Conservation (phyloP, 1,140 invertebrate genomes). For the Saxidomus purpurata region DNA sequence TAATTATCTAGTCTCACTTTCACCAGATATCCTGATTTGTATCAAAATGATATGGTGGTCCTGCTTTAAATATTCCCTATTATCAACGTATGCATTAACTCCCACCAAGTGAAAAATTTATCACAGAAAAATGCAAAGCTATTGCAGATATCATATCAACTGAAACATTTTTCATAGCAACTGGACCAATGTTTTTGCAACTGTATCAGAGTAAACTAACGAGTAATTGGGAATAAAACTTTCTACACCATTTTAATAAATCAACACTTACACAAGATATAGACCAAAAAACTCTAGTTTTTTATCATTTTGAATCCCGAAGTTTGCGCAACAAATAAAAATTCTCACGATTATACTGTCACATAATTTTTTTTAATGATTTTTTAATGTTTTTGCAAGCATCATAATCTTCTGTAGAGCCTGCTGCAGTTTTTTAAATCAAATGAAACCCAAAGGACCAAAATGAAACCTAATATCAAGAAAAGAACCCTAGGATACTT, state of each 20-base stretch:
- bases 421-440: background rate
- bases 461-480: background rate
- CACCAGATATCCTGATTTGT: background rate
- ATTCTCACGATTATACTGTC: conserved; percentile 1
- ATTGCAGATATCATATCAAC: background rate
- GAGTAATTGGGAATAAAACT: conserved; percentile 23
- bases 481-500: background rate
- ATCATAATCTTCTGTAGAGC: background rate
- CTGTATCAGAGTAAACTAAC: background rate
- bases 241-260: conserved; percentile 12
- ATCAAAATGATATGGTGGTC: conserved; percentile 17
- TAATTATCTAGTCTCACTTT: background rate
- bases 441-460: background rate
- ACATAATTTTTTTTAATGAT: no score
- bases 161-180: background rate
- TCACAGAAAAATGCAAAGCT: background rate
- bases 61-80: background rate
- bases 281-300: background rate
- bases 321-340: conserved; percentile 23
- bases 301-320: conserved; percentile 11
- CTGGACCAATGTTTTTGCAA: background rate
- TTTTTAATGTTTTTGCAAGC: background rate
- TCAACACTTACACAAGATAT: background rate
- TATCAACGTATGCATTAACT: background rate
- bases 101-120: background rate